Conservation (phyloP, 2,888 invertebrate genomes). For the Hypomecis atomaria region DNA sequence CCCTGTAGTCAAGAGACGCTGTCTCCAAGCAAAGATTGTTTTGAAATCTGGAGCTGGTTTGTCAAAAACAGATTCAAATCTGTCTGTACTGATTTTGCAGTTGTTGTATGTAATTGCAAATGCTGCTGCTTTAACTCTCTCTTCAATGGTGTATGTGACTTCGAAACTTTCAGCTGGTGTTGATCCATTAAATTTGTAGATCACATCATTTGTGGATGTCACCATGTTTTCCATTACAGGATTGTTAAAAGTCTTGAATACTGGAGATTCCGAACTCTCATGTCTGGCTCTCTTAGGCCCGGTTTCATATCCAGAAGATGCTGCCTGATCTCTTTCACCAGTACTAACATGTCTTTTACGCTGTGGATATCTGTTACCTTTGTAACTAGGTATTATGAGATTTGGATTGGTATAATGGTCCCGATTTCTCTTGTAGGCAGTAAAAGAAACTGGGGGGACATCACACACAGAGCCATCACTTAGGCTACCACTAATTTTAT, state of each 20-base stretch:
- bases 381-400: slow-evolving; percentile 53
- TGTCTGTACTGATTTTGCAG: slow-evolving; percentile 73
- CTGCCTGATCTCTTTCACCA: slow-evolving; percentile 68
- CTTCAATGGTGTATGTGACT: slow-evolving; percentile 73
- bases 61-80: slow-evolving; percentile 70
- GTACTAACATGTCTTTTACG: slow-evolving; percentile 66
- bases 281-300: slow-evolving; percentile 62
- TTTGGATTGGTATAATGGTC: slow-evolving; percentile 55
- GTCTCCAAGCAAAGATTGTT: slow-evolving; percentile 78
- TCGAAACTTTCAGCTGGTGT: slow-evolving; percentile 65
- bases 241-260: slow-evolving; percentile 53
- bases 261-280: slow-evolving; percentile 55
- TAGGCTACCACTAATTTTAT: slow-evolving; percentile 66
- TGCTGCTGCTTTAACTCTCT: slow-evolving; percentile 73
- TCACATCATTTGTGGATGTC: slow-evolving; percentile 70
- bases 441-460: slow-evolving; percentile 59
- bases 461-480: slow-evolving; percentile 77
- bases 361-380: slow-evolving; percentile 52
- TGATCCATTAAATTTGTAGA: slow-evolving; percentile 69
- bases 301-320: slow-evolving; percentile 71
- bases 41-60: slow-evolving; percentile 81
- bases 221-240: slow-evolving; percentile 80
- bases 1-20: slow-evolving; percentile 69
- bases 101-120: slow-evolving; percentile 77
- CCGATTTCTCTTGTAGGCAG: slow-evolving; percentile 61